Base-by-base conservation (phyloP, 1,140 invertebrate species). In the Drosophila oshimai region DNA sequence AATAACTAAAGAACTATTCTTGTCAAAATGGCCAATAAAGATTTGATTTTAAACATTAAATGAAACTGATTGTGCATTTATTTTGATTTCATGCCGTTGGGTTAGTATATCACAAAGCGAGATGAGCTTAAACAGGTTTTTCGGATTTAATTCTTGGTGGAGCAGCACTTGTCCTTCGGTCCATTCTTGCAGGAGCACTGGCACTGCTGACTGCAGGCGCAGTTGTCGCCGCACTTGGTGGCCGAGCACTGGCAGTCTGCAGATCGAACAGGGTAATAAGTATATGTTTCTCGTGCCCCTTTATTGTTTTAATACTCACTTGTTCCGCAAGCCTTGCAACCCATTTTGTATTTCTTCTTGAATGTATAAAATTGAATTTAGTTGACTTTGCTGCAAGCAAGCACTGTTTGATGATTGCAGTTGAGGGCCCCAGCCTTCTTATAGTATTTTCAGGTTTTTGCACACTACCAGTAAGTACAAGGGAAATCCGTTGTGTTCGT, bases 11-110 rank as follows among this genome's bases (percentile, higher is more conserved):
- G 44, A 83, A 89, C 86, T 87, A 89, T 89, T 89, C 86, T 89
- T 89, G 86, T 89, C 87, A 89, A 83, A 83, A 89, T 73, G 77
- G 87, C 87, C 87, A 89, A 89, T 89, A 83, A 89, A 74, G 31
- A 74, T 78, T 87, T 83, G 46, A 78, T 68, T 84, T 76, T 75
- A 55, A 72, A 86, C 50, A 65, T 13, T 50, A 54, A 20, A 10
- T 12, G 31, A 0, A 10, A 6, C 1, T 1, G 18, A 15, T n/a
- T 41, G n/a, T 22, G 4, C 10, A 22, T 22, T 53, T 50, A 50
- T 42, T 50, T 6, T 13, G 17, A 17, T 44, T 24, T 29, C 15
- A 45, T 37, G 20, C 18, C 18, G 10, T 9, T 18, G 24, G 9
- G 6, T 24, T 4, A 6, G n/a, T 2, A 13, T 6, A 45, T 39